phyloP scores from a whole-genome alignment of 1,140 invertebrate genomes.

The Chymomyza costata region DNA sequence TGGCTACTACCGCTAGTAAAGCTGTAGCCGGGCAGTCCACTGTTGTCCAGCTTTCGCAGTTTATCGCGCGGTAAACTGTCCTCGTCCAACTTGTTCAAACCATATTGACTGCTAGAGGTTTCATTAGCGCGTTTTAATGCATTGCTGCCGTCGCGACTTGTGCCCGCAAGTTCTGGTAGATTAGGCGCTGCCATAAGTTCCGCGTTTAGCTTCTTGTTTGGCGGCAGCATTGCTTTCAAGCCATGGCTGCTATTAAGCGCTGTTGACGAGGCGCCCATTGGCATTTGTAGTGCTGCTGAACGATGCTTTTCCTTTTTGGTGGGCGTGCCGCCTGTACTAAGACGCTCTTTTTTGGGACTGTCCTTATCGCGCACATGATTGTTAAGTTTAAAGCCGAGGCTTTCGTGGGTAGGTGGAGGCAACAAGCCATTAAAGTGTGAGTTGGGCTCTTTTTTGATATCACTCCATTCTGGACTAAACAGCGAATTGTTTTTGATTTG shows the following conservation, averaged over 20 bases:
- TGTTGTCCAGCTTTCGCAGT: slow-evolving; percentile 59
- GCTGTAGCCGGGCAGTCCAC: slow-evolving; percentile 28
- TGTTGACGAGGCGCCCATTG: slow-evolving; percentile 1
- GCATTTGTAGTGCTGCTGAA: background rate
- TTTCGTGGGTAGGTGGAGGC: slow-evolving; percentile 44
- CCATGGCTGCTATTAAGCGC: slow-evolving; percentile 13
- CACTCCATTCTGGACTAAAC: slow-evolving; percentile 70
- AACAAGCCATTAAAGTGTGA: slow-evolving; percentile 52
- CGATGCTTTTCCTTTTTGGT: slow-evolving; percentile 65
- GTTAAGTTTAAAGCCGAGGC: slow-evolving; percentile 45
- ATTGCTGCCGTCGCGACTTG: slow-evolving; percentile 31
- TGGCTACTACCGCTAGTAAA: slow-evolving; percentile 17
- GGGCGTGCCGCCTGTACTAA: slow-evolving; percentile 26
- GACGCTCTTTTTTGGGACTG: slow-evolving; percentile 57
- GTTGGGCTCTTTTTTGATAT: slow-evolving; percentile 49
- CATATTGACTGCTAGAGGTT: slow-evolving; percentile 40
- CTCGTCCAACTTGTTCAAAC: slow-evolving; percentile 50
- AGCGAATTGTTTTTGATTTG: slow-evolving; percentile 50
- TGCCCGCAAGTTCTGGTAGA: slow-evolving; percentile 27
- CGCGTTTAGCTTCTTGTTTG: slow-evolving; percentile 36
- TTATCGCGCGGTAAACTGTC: slow-evolving; percentile 49
- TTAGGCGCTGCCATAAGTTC: slow-evolving; percentile 35
- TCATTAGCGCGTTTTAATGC: slow-evolving; percentile 60
- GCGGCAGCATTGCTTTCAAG: slow-evolving; percentile 42
- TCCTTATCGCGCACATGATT: slow-evolving; percentile 54